phyloP scores from a whole-genome alignment of 2,113 vertebrate species.

The Takifugu flavidus region DNA sequence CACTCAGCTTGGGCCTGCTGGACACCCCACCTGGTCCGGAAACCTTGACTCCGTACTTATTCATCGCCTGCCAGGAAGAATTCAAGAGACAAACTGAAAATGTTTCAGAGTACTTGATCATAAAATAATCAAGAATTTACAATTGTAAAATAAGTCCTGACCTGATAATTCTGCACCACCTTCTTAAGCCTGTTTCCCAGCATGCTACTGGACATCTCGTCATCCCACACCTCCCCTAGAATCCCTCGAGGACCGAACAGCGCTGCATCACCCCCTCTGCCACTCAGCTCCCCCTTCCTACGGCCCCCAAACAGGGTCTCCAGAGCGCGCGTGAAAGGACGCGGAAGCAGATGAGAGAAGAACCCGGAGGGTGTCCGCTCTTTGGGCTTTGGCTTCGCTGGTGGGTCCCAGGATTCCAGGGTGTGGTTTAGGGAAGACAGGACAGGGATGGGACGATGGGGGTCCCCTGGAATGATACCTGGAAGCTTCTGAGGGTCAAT shows the following conservation, averaged over 20 bases:
- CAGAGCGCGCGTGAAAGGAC: constrained; percentile 59
- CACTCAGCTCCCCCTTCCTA: constrained; percentile 49
- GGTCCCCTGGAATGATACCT: constrained; percentile 73
- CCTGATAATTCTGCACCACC: constrained; percentile 79
- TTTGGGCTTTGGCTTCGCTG: constrained; percentile 19
- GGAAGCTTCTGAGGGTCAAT: constrained; percentile 75
- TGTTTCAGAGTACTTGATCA: neutral
- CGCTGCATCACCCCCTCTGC: constrained; percentile 38
- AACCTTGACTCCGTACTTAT: constrained; percentile 73
- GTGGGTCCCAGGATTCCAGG: constrained; percentile 16
- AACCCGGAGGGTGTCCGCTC: constrained; percentile 46
- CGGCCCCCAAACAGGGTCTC: constrained; percentile 65
- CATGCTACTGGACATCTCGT: constrained; percentile 76
- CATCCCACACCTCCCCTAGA: constrained; percentile 71
- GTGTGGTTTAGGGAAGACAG: constrained; percentile 68
- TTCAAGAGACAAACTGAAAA: neutral
- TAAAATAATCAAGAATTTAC: neutral
- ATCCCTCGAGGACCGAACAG: constrained; percentile 64
- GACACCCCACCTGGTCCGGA: constrained; percentile 28
- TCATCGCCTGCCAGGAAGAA: constrained; percentile 67
- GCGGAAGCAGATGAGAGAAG: constrained; percentile 61
- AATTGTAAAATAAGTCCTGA: constrained; percentile 12
- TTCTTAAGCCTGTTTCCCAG: constrained; percentile 72
- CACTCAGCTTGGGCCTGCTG: constrained; percentile 50
- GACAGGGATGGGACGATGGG: constrained; percentile 73